Evolutionary conservation across 2,888 invertebrate species (phyloP), one percentile per base, ranked within the genome.

Genomic region (Sesia bembeciformis): DNA sequence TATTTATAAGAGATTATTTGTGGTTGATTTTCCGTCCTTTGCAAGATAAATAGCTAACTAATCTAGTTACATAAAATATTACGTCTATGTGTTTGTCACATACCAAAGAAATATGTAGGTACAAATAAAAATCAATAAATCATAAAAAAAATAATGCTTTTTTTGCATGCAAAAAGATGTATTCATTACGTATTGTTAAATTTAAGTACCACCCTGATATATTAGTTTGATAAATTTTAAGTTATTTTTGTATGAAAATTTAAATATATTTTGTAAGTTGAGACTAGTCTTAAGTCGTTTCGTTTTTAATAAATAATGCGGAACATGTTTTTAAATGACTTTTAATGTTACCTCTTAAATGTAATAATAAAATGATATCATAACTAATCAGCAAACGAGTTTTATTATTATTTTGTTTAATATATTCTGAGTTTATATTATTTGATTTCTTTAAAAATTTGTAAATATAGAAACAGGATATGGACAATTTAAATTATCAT

Each of bases 281-380:
- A 72, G 69, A 78, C 79, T 84, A 84, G 82, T 83, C 81, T 78
- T 84, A 85, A 86, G 85, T 68, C 72, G 79, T 82, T 81, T 74
- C 76, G 78, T 84, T 84, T 74, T 63, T 76, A 78, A 72, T 78
- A 76, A 78, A 74, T 56, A 49, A 54, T 58, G 57, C 56, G 57
- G 57, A 57, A 60, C 74, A 70, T 68, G 63, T 62, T 63, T 60
- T 59, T 57, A 54, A 58, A 62, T 63, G 59, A 53, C 57, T 54
- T 55, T 40, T 50, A 51, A 41, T 43, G 53, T 53, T 38, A n/a
- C 8, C 52, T 40, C 40, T 5, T 39, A 38, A 50, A 50, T 50
- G 38, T 50, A 38, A 50, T 38, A 50, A 50, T 50, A 50, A 50
- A 50, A 39, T 50, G 50, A 50, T 38, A 38, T 50, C 23, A 50